These are phyloP conservation scores for Dufourea novaeangliae DNA, from an alignment of 1,140 invertebrate species.

Conservation along the genomic window DNA sequence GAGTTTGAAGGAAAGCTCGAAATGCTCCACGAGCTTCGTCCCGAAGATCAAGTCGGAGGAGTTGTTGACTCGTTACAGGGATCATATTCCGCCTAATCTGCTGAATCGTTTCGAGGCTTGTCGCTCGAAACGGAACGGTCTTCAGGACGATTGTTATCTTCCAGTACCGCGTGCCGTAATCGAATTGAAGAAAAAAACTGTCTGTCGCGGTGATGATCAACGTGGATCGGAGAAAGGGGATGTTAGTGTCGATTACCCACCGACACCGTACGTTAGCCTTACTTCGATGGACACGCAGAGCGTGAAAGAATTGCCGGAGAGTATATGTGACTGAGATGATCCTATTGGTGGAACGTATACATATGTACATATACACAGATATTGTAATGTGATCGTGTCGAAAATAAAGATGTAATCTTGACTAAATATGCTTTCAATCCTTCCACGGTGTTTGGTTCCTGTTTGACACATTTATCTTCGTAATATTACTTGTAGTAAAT, in stretches of 20 bases:
- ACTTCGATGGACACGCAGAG: background rate
- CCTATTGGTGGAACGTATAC: too few species aligned
- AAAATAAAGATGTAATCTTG: too few species aligned
- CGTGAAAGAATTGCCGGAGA: too few species aligned
- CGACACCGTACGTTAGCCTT: background rate
- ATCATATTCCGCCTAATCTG: constrained; percentile 41
- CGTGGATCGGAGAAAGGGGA: background rate
- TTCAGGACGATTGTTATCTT: constrained; percentile 64
- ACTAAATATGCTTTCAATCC: too few species aligned
- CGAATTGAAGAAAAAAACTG: constrained; percentile 22
- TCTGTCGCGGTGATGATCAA: background rate
- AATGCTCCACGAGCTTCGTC: background rate
- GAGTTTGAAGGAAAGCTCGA: background rate
- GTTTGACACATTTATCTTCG: too few species aligned
- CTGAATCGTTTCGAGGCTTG: constrained; percentile 56
- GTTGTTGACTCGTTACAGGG: constrained; percentile 32
- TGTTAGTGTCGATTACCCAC: too few species aligned
- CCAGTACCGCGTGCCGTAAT: constrained; percentile 31
- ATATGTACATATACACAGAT: too few species aligned
- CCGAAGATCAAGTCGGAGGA: constrained; percentile 5
- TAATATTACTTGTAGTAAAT: too few species aligned
- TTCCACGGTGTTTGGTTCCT: too few species aligned
- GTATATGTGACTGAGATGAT: too few species aligned
- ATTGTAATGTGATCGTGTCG: too few species aligned
- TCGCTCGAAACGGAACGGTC: constrained; percentile 62